These are phyloP conservation scores for Craseonycteris thonglongyai DNA, from an alignment of 2,113 vertebrate genomes.

Conservation along the genomic window DNA sequence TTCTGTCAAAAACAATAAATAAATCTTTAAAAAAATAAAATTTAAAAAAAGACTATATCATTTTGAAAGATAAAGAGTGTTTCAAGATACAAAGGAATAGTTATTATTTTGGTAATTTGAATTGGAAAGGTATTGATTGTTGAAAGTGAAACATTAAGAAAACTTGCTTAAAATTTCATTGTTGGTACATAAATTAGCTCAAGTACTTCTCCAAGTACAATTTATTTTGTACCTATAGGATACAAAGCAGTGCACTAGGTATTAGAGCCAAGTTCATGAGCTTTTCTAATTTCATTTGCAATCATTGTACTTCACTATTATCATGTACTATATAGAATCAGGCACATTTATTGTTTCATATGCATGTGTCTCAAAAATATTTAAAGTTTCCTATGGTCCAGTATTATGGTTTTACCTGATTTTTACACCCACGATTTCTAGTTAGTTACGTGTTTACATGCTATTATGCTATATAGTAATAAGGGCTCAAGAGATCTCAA, in stretches of 20 bases:
- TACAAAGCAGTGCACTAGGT: background rate
- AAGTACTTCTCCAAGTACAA: background rate
- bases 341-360: background rate
- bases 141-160: conserved; percentile 48
- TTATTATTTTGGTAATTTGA: conserved; percentile 41
- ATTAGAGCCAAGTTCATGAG: background rate
- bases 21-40: too few relatives aligned
- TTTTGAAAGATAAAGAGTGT: conserved; percentile 43
- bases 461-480: background rate
- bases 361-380: background rate
- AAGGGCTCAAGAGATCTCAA: background rate
- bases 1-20: too few relatives aligned
- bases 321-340: background rate
- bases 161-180: conserved; percentile 62
- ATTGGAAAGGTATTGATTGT: background rate
- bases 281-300: background rate
- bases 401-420: background rate
- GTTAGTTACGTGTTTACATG: background rate
- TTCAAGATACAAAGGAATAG: conserved; percentile 72
- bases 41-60: conserved; percentile 64
- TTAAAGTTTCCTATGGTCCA: background rate
- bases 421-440: background rate
- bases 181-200: background rate
- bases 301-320: background rate
- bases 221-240: background rate